Conservation (phyloP, 1,140 invertebrate species). For the Drosophila littoralis region DNA sequence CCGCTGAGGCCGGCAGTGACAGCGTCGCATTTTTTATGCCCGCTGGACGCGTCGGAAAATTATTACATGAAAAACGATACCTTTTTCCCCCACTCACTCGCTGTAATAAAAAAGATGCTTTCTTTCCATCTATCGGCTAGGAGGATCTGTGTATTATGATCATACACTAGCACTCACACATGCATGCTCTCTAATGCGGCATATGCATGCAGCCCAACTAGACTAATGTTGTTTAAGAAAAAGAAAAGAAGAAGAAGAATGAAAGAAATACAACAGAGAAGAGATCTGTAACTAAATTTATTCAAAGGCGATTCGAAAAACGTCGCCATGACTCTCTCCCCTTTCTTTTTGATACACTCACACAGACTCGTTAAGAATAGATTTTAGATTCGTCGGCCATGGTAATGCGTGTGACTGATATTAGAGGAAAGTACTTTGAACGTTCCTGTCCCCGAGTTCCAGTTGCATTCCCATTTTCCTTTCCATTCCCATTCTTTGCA, state of each 20-base stretch:
- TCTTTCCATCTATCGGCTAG: constrained; percentile 75
- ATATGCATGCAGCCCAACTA: constrained; percentile 50
- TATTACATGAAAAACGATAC: constrained; percentile 83
- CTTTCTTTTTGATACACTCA: constrained; percentile 62
- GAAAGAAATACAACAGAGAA: constrained; percentile 47
- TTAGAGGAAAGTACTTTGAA: constrained; percentile 78
- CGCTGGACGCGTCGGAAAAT: constrained; percentile 64
- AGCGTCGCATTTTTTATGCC: constrained; percentile 71
- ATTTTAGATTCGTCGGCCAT: constrained; percentile 52
- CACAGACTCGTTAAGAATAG: constrained; percentile 52
- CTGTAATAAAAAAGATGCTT: constrained; percentile 73
- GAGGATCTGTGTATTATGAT: constrained; percentile 70
- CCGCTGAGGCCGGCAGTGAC: constrained; percentile 58
- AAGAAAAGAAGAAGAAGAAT: constrained; percentile 49
- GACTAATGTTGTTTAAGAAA: constrained; percentile 79
- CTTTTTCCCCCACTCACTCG: constrained; percentile 36
- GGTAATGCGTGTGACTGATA: constrained; percentile 74
- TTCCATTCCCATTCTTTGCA: constrained; percentile 5
- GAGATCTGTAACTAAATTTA: constrained; percentile 81
- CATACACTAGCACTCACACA: constrained; percentile 24
- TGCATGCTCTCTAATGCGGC: constrained; percentile 26
- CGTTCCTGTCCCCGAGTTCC: constrained; percentile 22
- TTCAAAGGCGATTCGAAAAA: constrained; percentile 77
- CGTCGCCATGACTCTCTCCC: constrained; percentile 65
- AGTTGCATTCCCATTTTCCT: not conserved